phyloP scores from a whole-genome alignment of 2,797 vertebrate genomes.

The Rhinella marina region DNA sequence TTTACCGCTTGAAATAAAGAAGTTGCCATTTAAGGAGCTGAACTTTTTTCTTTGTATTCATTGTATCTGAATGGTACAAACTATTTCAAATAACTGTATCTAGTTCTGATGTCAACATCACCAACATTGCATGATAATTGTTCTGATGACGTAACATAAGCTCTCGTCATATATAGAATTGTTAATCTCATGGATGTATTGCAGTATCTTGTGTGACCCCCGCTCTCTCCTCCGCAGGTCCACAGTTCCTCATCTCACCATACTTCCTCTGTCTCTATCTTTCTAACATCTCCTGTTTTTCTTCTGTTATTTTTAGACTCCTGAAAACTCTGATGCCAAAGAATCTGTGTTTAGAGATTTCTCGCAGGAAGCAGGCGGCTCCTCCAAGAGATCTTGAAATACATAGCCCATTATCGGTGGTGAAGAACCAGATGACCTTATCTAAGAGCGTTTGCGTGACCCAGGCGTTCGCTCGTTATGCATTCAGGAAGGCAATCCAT shows the following conservation, averaged over 20 bases:
- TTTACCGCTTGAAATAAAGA: no score
- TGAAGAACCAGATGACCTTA: constrained; percentile 25
- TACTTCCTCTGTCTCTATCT: constrained; percentile 18
- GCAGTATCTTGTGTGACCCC: neutral
- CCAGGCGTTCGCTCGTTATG: constrained; percentile 26
- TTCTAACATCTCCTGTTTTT: constrained; percentile 61
- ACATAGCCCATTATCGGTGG: constrained; percentile 36
- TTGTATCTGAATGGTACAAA: no score
- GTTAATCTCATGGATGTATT: neutral
- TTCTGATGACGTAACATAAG: neutral
- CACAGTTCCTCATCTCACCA: constrained; percentile 35
- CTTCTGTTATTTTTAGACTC: constrained; percentile 74
- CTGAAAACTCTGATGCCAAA: constrained; percentile 70
- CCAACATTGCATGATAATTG: no score
- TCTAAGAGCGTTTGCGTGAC: constrained; percentile 44
- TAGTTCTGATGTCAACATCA: no score
- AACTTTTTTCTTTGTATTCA: no score
- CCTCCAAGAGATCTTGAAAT: constrained; percentile 43
- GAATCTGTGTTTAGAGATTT: constrained; percentile 75
- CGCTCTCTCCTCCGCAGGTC: neutral
- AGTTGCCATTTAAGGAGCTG: no score
- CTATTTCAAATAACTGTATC: no score
- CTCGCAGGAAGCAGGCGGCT: constrained; percentile 72
- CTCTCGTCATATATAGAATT: neutral
- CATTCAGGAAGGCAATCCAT: constrained; percentile 57